Percentiles rank a stretch among this genome's conserved stretches.
phyloP scores from a whole-genome alignment of 2,888 invertebrate genomes.

The Harpalus rubripes region DNA sequence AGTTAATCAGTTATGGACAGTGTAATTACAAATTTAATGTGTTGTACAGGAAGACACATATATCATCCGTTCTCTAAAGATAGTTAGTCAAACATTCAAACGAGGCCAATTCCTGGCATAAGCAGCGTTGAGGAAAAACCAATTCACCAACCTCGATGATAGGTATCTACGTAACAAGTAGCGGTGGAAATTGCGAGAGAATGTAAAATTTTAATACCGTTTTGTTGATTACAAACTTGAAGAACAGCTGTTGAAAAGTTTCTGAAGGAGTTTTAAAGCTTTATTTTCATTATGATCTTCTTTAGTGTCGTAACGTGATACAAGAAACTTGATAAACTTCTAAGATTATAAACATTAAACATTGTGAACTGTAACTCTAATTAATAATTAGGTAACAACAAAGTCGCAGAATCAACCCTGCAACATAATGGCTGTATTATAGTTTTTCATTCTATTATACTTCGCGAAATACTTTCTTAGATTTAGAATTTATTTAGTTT shows the following conservation, averaged over 20 bases:
- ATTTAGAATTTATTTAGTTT: too few relatives aligned
- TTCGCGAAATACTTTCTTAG: too few relatives aligned
- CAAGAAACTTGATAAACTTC: constrained; percentile 62
- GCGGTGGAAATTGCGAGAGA: not conserved
- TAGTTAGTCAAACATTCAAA: not conserved
- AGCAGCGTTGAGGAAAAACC: not conserved
- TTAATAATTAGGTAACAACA: constrained; percentile 59
- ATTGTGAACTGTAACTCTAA: constrained; percentile 58
- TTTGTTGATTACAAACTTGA: constrained; percentile 59
- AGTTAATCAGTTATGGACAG: constrained; percentile 32
- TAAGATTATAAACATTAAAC: constrained; percentile 62
- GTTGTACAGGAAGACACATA: not conserved
- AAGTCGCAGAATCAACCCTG: constrained; percentile 44
- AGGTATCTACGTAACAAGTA: constrained; percentile 15
- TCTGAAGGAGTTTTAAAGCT: constrained; percentile 50
- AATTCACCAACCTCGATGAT: constrained; percentile 15
- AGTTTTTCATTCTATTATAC: not conserved
- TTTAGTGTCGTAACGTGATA: constrained; percentile 57
- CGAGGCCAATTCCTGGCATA: not conserved
- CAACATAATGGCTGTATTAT: not conserved
- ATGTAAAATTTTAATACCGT: constrained; percentile 58
- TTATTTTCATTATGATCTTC: constrained; percentile 63
- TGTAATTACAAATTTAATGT: constrained; percentile 31
- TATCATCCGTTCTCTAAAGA: constrained; percentile 28
- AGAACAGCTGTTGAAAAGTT: constrained; percentile 62